Percentiles rank a stretch among this genome's conserved stretches.
phyloP scores from a whole-genome alignment of 2,888 invertebrate genomes.

The Pammene aurita region DNA sequence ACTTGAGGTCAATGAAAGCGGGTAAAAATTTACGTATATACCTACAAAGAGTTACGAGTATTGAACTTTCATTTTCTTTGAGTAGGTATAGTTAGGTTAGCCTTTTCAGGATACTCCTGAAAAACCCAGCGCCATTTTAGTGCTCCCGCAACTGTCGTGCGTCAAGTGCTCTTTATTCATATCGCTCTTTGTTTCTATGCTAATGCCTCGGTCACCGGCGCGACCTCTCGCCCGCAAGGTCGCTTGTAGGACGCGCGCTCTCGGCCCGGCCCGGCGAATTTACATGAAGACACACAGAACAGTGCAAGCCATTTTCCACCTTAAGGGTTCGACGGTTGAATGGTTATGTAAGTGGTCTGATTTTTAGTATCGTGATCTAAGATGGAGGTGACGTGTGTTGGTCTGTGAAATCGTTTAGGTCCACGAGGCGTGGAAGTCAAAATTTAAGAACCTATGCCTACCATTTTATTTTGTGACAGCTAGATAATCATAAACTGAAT shows the following conservation, averaged over 20 bases:
- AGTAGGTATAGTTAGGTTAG: too few species aligned
- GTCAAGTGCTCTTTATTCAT: conserved; percentile 43
- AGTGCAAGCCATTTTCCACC: conserved; percentile 18
- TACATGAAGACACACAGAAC: conserved; percentile 28
- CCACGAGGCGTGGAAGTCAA: too few species aligned
- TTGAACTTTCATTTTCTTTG: too few species aligned
- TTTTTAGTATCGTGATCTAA: conserved; percentile 10
- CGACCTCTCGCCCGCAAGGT: conserved; percentile 42
- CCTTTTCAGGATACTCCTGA: conserved; percentile 29
- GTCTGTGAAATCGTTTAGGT: not conserved
- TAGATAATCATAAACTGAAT: too few species aligned
- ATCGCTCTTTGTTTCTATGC: conserved; percentile 41
- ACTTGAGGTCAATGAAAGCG: too few species aligned
- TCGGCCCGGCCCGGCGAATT: conserved; percentile 29
- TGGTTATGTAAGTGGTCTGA: conserved; percentile 25
- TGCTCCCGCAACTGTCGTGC: conserved; percentile 26
- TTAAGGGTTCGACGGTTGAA: conserved; percentile 15
- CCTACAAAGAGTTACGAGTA: too few species aligned
- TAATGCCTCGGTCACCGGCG: conserved; percentile 40
- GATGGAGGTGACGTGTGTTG: not conserved
- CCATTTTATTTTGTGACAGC: too few species aligned
- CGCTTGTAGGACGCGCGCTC: conserved; percentile 42
- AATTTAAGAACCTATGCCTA: too few species aligned
- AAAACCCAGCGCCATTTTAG: conserved; percentile 37
- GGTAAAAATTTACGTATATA: too few species aligned